phyloP scores from a whole-genome alignment of 2,797 vertebrate species.

The Melanotaenia maccullochi region DNA sequence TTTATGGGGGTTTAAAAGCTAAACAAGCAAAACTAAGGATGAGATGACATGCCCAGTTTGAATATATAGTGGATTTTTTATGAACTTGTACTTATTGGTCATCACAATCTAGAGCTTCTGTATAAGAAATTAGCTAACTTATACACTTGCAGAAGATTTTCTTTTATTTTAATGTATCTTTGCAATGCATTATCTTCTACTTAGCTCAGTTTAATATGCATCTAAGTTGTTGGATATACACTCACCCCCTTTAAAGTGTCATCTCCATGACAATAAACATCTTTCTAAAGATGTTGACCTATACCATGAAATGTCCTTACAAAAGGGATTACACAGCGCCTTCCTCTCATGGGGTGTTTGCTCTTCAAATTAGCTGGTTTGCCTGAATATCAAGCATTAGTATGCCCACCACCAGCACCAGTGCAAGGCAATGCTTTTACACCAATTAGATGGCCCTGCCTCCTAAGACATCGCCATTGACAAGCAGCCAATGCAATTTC shows the following conservation, averaged over 20 bases:
- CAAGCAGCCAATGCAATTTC: constrained; percentile 76
- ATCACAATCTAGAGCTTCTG: constrained; percentile 13
- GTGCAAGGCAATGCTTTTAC: constrained; percentile 64
- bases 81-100: constrained; percentile 10
- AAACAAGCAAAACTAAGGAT: constrained; percentile 6
- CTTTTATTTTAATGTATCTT: constrained; percentile 10
- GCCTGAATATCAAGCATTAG: constrained; percentile 42
- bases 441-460: constrained; percentile 70
- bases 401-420: constrained; percentile 31
- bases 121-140: neutral
- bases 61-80: constrained; percentile 38
- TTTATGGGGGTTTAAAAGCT: constrained; percentile 50
- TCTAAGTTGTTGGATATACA: neutral
- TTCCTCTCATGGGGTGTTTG: constrained; percentile 8
- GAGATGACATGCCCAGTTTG: constrained; percentile 55
- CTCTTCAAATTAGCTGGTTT: constrained; percentile 43
- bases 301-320: constrained; percentile 4
- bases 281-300: constrained; percentile 4
- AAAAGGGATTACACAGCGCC: constrained; percentile 28
- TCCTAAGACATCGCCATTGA: constrained; percentile 64
- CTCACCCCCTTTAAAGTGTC: constrained; percentile 8
- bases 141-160: constrained; percentile 5
- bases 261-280: neutral
- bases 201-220: neutral
- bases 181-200: neutral